These are phyloP conservation scores for Camelus dromedarius DNA, from an alignment of 2,113 vertebrate genomes.

Conservation along the genomic window DNA sequence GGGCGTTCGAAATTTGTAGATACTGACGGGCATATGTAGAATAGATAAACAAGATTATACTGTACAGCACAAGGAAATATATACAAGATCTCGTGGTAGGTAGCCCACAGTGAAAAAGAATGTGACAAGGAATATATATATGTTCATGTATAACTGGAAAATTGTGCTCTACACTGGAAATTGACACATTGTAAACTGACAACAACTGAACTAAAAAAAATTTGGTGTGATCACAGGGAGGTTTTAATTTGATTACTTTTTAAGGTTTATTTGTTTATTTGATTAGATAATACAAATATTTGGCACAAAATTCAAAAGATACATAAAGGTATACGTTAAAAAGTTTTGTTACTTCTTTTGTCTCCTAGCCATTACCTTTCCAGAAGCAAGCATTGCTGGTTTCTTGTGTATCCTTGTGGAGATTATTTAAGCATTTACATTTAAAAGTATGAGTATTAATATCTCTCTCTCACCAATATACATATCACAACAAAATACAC, in stretches of 20 bases:
- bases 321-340: neutral
- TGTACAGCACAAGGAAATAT: too few relatives aligned
- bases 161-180: too few relatives aligned
- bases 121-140: too few relatives aligned
- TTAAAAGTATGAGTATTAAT: neutral
- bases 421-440: conserved; percentile 19
- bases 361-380: neutral
- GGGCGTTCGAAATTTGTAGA: too few relatives aligned
- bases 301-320: neutral
- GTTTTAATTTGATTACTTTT: neutral
- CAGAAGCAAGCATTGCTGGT: neutral
- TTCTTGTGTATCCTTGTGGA: conserved; percentile 1
- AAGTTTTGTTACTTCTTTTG: conserved; percentile 5
- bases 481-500: neutral
- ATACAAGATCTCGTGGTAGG: too few relatives aligned
- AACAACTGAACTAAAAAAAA: neutral
- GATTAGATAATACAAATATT: neutral
- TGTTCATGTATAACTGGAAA: too few relatives aligned
- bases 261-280: conserved; percentile 11
- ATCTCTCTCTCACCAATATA: neutral
- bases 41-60: too few relatives aligned
- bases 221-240: neutral
- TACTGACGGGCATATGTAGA: too few relatives aligned
- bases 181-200: too few relatives aligned
- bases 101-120: too few relatives aligned